Evolutionary conservation across 2,113 vertebrate species (phyloP), one percentile per base, ranked within the genome.

Genomic region (Myiozetetes cayanensis): DNA sequence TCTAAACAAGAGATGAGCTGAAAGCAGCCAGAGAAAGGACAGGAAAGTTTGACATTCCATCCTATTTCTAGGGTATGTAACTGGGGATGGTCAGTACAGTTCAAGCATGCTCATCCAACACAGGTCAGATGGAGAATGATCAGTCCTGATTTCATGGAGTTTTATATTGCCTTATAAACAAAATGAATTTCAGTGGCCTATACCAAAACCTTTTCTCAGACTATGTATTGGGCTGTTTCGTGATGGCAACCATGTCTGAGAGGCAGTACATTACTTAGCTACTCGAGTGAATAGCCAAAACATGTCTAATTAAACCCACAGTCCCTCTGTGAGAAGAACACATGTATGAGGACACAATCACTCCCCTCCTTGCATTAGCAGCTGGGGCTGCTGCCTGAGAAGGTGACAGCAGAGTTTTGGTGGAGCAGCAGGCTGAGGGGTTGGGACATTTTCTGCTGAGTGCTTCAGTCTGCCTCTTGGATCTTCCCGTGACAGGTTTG

Each of bases 331-430:
- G 27, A 78, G 37, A 49, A 46, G 44, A 71, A 55, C 35, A 59
- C 4, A 3, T 10, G 18, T 31, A 47, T 72, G 65, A 63, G 61
- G 30, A 68, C 16, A 62, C 0, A 0, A 21, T 22, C 0, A 1
- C 4, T 19, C 27, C 31, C 77, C 17, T 68, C 21, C 62, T 31
- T 61, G 63, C 27, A 23, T 65, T 52, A 39, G 20, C 15, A 56
- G 13, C 49, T 76, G 53, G 39, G 25, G 7, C 20, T 83, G 44
- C 68, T 91, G 31, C 47, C 44, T 21, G 61, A 43, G 31, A 59
- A 59, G 27, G 71, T 67, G 35, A 35, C 33, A 13, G 35, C 17
- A 72, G 56, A 50, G 56, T 12, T 72, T 35, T 0, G 0, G 22
- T 15, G 22, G 27, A 24, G 24, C 10, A 65, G n/a, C 28, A 37